These are phyloP conservation scores for Solenopsis fugax DNA, from an alignment of 1,140 invertebrate species.

Conservation along the genomic window DNA sequence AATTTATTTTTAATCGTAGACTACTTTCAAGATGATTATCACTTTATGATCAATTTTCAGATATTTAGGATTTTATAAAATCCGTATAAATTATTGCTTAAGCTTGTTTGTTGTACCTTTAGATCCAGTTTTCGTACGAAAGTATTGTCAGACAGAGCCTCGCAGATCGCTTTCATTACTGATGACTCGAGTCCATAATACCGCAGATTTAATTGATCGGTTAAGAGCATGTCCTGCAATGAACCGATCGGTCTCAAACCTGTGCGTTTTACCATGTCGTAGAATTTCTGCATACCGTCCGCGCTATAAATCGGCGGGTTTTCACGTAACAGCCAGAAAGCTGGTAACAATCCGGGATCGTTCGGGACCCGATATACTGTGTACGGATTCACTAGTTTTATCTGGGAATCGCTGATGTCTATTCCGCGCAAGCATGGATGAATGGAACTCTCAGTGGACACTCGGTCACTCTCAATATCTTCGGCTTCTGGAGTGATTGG, in stretches of 20 bases:
- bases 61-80: not conserved
- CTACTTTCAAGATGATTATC: not conserved
- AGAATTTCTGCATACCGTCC: conserved; percentile 80
- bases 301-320: conserved; percentile 59
- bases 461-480: not conserved
- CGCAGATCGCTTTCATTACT: conserved; percentile 82
- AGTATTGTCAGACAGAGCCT: conserved; percentile 82
- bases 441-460: conserved; percentile 62
- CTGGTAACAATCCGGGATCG: conserved; percentile 75
- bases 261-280: conserved; percentile 67
- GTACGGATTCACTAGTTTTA: conserved; percentile 69
- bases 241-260: conserved; percentile 75
- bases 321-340: conserved; percentile 76
- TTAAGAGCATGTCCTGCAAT: conserved; percentile 76
- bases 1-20: not conserved
- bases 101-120: conserved; percentile 71
- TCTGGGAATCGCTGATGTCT: conserved; percentile 75
- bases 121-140: conserved; percentile 83
- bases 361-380: conserved; percentile 70
- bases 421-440: conserved; percentile 71
- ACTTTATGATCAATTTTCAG: not conserved
- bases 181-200: conserved; percentile 84
- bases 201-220: conserved; percentile 77
- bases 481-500: conserved; percentile 69
- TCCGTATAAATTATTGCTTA: not conserved